Evolutionary conservation across 1,140 invertebrate genomes (phyloP), one percentile per base, ranked within the genome.

Genomic region (Telenomus remus): DNA sequence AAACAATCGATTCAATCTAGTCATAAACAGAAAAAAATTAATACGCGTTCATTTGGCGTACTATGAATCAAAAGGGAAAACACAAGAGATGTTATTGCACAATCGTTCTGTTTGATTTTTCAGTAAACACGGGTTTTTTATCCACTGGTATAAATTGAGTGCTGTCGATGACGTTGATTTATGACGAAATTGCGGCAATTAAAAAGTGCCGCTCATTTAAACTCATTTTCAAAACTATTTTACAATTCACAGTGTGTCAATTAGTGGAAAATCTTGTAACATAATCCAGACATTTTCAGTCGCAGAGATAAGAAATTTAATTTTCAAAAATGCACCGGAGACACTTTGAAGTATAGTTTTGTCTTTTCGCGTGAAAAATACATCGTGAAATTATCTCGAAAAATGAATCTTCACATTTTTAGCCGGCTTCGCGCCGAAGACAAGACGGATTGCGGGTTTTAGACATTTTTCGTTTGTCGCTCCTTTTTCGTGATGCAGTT

Each of bases 351-450:
- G 19, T 6, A 27, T 27, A 27, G 19, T 72, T 72, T 64, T 50
- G 48, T 19, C 57, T 44, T 39, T n/a, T 16, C 54, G 53, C 68
- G 19, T 12, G 78, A 53, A 75, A 76, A 43, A 80, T 81, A 80
- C 70, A 79, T 77, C 76, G 69, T 60, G 64, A 82, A 82, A 84
- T 84, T 84, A 84, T 82, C 81, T 82, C 79, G 74, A 82, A 84
- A 82, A 84, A 82, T 82, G 79, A 80, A 80, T 80, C 59, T 77
- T 35, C 63, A 48, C 50, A 60, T 77, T 65, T 53, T 47, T 12
- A 53, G 59, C 12, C 46, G 54, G 59, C 49, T 42, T 56, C 55
- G 14, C 51, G 47, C 74, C 63, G 65, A 64, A 74, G 54, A 61
- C 50, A 65, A 81, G 80, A 83, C 75, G 77, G 77, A 83, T 82